A percentile compares a stretch with the other conserved stretches of the same genome.
Evolutionary conservation across 2,888 invertebrate genomes (phyloP).

Genomic region (Drosophila mayaguana): DNA sequence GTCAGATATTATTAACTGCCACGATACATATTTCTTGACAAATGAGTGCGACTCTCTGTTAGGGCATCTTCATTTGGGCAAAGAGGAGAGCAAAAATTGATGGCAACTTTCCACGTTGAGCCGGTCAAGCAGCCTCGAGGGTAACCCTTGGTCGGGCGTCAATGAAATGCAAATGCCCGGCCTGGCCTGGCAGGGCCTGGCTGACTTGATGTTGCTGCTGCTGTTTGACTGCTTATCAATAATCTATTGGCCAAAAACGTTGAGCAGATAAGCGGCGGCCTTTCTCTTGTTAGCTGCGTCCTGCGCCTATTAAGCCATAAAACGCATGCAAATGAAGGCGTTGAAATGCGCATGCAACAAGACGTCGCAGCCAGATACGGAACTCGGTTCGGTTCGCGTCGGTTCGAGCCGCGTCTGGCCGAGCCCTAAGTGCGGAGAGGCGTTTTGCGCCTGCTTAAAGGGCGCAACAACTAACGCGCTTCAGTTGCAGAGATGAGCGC

Average conservation of each 20-base stretch:
- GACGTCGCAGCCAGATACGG: conserved; percentile 17
- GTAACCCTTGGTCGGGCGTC: conserved; percentile 42
- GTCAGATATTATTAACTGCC: too few relatives aligned
- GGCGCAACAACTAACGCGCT: conserved; percentile 83
- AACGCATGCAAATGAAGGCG: conserved; percentile 83
- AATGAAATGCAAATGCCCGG: conserved; percentile 74
- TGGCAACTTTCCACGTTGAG: conserved; percentile 54
- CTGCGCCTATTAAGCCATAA: conserved; percentile 79
- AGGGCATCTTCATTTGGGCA: not conserved
- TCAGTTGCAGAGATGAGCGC: conserved; percentile 54
- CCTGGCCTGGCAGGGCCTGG: too few relatives aligned
- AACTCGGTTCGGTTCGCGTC: not conserved
- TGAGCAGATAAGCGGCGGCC: conserved; percentile 61
- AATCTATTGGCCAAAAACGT: conserved; percentile 77
- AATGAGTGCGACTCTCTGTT: not conserved
- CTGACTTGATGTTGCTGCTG: conserved; percentile 24
- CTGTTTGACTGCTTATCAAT: conserved; percentile 63
- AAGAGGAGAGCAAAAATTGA: conserved; percentile 17
- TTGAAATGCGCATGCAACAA: conserved; percentile 74
- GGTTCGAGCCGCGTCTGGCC: not conserved
- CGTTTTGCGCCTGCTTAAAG: conserved; percentile 59
- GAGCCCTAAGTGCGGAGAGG: conserved; percentile 30
- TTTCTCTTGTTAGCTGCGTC: conserved; percentile 23
- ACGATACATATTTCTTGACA: not conserved
- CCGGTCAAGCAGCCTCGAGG: conserved; percentile 37